These are phyloP conservation scores for Labeo calbasu DNA, from an alignment of 2,797 vertebrate species.

Conservation along the genomic window DNA sequence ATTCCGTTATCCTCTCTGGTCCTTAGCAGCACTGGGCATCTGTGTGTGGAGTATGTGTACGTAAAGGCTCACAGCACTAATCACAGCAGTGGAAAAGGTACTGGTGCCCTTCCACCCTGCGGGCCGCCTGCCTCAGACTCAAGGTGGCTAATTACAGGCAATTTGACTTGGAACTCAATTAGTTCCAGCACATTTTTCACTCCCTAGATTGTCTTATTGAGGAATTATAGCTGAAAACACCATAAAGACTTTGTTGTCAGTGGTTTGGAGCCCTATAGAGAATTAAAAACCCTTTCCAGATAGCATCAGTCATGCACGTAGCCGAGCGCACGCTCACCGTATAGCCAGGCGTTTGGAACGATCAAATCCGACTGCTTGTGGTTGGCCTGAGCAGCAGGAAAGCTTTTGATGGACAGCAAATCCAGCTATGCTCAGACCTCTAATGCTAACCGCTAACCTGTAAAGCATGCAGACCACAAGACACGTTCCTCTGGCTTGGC, in stretches of 20 bases:
- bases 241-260: conserved; percentile 8
- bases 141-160: conserved; percentile 29
- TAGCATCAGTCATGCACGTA: conserved; percentile 29
- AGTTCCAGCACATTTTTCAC: conserved; percentile 44
- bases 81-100: conserved; percentile 24
- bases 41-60: conserved; percentile 29
- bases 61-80: conserved; percentile 12
- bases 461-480: neutral
- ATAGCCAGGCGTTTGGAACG: neutral
- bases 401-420: conserved; percentile 3
- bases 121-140: conserved; percentile 6
- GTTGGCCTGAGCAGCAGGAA: neutral
- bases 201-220: conserved; percentile 33
- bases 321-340: neutral
- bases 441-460: neutral
- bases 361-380: neutral
- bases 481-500: neutral
- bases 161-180: conserved; percentile 39
- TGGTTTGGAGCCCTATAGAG: neutral
- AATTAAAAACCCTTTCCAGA: neutral
- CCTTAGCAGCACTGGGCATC: conserved; percentile 26
- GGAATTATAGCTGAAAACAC: conserved; percentile 17
- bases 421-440: neutral
- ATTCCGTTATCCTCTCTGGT: conserved; percentile 17
- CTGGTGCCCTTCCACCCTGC: conserved; percentile 3